These are phyloP conservation scores for Clarias platycephalus DNA, from an alignment of 2,797 vertebrate genomes.

Conservation along the genomic window DNA sequence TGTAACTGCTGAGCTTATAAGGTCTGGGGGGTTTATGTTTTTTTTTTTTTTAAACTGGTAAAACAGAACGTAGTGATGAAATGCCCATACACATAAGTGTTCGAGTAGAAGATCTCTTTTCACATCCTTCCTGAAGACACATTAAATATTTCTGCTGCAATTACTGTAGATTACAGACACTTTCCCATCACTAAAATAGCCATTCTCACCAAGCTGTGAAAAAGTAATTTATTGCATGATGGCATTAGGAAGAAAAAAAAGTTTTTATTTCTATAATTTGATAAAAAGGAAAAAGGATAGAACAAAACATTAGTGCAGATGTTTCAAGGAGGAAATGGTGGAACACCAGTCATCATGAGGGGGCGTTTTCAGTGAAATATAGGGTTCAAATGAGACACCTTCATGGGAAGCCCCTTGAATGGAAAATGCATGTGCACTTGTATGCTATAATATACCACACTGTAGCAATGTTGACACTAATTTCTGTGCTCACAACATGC, in stretches of 20 bases:
- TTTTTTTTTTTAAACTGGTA: background rate
- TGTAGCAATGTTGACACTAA: background rate
- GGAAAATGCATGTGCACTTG: background rate
- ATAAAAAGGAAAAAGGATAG: background rate
- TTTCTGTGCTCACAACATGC: background rate
- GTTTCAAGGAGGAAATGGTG: slow-evolving; percentile 23
- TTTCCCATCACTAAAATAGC: slow-evolving; percentile 10
- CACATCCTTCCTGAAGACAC: slow-evolving; percentile 18
- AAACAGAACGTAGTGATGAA: background rate
- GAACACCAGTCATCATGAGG: slow-evolving; percentile 21
- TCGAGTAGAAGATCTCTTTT: background rate
- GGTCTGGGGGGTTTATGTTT: background rate
- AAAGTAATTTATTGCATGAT: slow-evolving; percentile 32
- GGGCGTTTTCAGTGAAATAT: slow-evolving; percentile 27
- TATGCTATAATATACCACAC: background rate
- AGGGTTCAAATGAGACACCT: background rate
- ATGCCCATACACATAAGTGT: background rate
- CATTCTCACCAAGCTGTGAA: background rate
- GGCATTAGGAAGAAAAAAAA: slow-evolving; percentile 1
- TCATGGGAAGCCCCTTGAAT: slow-evolving; percentile 24
- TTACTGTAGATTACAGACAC: background rate
- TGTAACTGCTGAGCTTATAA: slow-evolving; percentile 13
- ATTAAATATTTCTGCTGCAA: slow-evolving; percentile 5
- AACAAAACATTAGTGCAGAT: slow-evolving; percentile 6
- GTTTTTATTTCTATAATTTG: background rate